A percentile compares a stretch with the other conserved stretches of the same genome.
Conservation (phyloP, 2,113 vertebrate species). For the Sturnira hondurensis region DNA sequence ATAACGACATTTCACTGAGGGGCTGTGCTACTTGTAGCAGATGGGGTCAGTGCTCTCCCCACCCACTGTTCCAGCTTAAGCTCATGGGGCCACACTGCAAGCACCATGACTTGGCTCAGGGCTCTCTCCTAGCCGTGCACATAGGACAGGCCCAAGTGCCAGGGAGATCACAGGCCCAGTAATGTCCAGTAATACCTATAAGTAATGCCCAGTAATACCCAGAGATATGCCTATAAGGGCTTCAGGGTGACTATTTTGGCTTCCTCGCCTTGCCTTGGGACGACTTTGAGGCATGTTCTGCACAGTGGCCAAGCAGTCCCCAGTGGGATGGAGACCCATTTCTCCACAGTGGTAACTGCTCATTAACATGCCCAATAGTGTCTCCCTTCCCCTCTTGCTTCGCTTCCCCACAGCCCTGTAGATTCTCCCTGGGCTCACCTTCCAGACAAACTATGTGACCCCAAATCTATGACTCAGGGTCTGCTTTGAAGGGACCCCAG, state of each 20-base stretch:
- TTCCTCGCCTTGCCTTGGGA: background rate
- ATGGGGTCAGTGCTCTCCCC: background rate
- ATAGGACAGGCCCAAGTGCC: background rate
- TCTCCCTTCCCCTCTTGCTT: background rate
- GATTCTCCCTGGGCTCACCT: background rate
- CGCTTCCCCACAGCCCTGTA: too few species aligned
- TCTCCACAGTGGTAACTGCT: background rate
- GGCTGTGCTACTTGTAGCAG: accelerated
- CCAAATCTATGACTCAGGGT: background rate
- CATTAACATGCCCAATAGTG: accelerated
- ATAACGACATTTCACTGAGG: background rate
- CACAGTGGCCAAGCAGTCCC: background rate
- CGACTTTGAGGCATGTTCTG: accelerated
- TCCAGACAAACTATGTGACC: background rate
- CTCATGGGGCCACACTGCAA: accelerated
- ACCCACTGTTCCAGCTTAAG: background rate
- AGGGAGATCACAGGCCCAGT: accelerated
- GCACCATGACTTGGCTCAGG: accelerated
- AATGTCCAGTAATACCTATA: background rate
- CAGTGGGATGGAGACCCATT: background rate
- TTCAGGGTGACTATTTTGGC: background rate
- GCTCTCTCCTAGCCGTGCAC: background rate
- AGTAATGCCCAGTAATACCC: background rate
- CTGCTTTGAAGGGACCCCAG: background rate
- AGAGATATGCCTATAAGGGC: too few species aligned